Base-by-base conservation (phyloP, 2,888 invertebrate species). In the Noctua janthina region DNA sequence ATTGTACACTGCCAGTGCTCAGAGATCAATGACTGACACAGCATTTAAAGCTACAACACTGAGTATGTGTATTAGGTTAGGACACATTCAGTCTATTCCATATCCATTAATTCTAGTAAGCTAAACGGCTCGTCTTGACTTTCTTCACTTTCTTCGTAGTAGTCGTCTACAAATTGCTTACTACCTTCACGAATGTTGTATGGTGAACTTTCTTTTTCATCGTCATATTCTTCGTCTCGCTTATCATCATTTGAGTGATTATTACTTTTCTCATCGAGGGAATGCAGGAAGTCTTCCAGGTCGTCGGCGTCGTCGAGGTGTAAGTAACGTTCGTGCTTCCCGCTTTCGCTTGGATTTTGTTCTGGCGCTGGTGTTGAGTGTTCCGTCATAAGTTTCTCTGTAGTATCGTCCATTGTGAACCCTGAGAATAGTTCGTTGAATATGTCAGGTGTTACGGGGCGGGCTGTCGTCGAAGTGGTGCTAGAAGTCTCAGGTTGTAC, bases 101-200 rank as follows among this genome's bases (percentile, higher is more conserved):
- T 96, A 90, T 94, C 94, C 94, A 96, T 95, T 90, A 96, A 90
- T 92, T 96, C 96, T 92, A 96, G 91, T 90, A 96, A 93, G 89
- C 94, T 95, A 85, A 92, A 94, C 71, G 94, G 95, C 77, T 89
- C 93, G 46, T 93, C 93, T 85, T 91, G 88, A 82, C 91, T 93
- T 76, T 93, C 93, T 64, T 92, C 74, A 54, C 74, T 74, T 62
- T 92, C 91, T 43, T 93, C 92, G 23, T 93, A 92, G 70, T 94
- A 92, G 43, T 93, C 91, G 15, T 93, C 92, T 43, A 92, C 91
- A 62, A 85, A 54, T 49, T 85, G 81, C 74, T 78, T 81, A 74
- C 81, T 77, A 59, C 87, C 89, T 59, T 92, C 89, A 15, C 88
- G 84, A 78, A 88, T 88, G 35, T 88, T 81, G 43, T 79, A 88